Evolutionary conservation across 2,797 vertebrate genomes (phyloP), one percentile per base, ranked within the genome.

Genomic region (Smutsia temminckii): DNA sequence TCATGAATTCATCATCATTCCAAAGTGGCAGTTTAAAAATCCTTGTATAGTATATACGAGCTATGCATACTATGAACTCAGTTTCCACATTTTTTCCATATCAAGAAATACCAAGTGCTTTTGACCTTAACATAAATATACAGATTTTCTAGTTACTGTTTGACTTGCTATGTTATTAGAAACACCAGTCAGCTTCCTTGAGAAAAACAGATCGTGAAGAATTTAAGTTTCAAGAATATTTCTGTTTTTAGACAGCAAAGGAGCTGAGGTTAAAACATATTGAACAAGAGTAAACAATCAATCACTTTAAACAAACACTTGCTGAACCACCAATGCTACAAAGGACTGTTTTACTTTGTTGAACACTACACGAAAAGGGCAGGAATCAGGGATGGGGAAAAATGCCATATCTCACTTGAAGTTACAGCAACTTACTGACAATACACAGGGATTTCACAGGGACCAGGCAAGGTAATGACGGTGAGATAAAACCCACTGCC

Each of bases 161-260:
- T 61, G 46, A 61, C 40, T 57, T n/a, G 12, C 46, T n/a, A n/a
- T 40, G 13, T 84, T 32, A 69, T 59, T 37, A 87, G 69, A 37
- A 91, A 91, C 27, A 55, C 46, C 61, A 40, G 59, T 81, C 20
- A 75, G 63, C n/a, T 83, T 86, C 57, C 63, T 37, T 64, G 69
- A 71, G 63, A 64, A 83, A 83, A 80, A 77, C 1, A 53, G 81
- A 85, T 75, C 29, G 13, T 68, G 46, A 77, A 87, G 53, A 87
- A 63, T 40, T 27, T 37, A 91, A 49, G 27, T 46, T 93, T 93
- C 55, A 46, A 75, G 75, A 83, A 29, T 49, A 93, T 49, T 95
- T 91, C 75, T 86, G 5, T 63, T 77, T 90, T 83, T 69, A 83
- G 69, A 83, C 34, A 63, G 75, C 53, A 69, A 46, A 86, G 25